Evolutionary conservation across 2,113 vertebrate species (phyloP).

Genomic region (Mellivora capensis): DNA sequence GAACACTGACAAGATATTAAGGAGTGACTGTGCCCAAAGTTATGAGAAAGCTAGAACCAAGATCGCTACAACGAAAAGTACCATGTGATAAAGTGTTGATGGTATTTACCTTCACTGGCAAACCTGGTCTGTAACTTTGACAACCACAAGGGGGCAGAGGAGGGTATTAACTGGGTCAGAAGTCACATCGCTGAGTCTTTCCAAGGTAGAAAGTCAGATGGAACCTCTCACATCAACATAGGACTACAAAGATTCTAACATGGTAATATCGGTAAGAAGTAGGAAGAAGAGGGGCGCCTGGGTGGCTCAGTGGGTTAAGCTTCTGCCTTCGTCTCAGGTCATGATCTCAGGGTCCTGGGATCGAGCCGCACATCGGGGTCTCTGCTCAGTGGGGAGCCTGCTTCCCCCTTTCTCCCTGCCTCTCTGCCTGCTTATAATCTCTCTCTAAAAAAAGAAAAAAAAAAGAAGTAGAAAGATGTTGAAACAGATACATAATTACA

Average conservation of each 20-base stretch:
- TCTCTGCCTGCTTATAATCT: no score
- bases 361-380: accelerated
- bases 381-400: no score
- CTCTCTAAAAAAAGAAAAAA: no score
- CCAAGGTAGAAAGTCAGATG: not conserved
- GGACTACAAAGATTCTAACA: not conserved
- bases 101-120: not conserved
- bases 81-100: accelerated
- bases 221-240: not conserved
- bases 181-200: not conserved
- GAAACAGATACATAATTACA: not conserved
- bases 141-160: slow-evolving; percentile 29
- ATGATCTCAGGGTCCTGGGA: no score
- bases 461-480: no score
- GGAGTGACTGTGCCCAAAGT: not conserved
- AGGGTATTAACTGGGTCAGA: not conserved
- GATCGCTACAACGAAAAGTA: not conserved
- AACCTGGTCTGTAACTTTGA: not conserved
- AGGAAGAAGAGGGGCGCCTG: not conserved
- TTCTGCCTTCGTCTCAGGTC: no score
- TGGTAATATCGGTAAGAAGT: not conserved
- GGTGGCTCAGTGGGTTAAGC: no score
- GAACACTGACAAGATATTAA: not conserved
- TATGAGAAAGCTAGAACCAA: not conserved
- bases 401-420: no score